Evolutionary conservation across 35 echinoderm and acorn worm species (phyloP).

Genomic region (Amphiura filiformis): DNA sequence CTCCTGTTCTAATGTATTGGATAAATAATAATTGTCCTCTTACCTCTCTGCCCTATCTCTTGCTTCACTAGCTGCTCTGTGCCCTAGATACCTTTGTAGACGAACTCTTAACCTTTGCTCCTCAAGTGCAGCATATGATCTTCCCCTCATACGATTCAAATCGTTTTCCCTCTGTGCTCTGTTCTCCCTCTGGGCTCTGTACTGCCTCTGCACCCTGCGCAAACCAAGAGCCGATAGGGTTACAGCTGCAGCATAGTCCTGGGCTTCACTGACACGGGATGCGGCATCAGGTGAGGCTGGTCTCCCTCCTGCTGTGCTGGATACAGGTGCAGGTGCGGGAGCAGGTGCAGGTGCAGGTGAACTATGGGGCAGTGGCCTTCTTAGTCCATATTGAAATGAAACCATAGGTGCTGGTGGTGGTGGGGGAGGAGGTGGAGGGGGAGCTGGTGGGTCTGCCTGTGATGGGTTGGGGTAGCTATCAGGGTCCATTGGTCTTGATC

Average conservation of each 20-base stretch:
- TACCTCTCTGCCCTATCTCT: too few relatives aligned
- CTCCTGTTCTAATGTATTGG: too few relatives aligned
- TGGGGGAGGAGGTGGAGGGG: not conserved
- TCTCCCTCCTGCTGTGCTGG: not conserved
- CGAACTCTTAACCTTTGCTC: not conserved
- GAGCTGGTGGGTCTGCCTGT: not conserved
- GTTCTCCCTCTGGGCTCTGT: not conserved
- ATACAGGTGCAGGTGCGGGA: not conserved
- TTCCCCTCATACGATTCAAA: not conserved
- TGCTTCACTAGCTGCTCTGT: not conserved
- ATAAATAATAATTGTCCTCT: too few relatives aligned
- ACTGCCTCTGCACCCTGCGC: not conserved
- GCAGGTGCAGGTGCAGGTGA: not conserved
- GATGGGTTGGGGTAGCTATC: constrained; percentile 37
- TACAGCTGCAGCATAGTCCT: constrained; percentile 57
- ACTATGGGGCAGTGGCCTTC: not conserved
- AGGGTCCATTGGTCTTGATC: constrained; percentile 2
- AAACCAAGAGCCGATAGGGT: constrained; percentile 39
- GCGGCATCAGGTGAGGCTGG: constrained; percentile 42
- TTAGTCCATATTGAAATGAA: not conserved
- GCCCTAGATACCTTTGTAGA: not conserved
- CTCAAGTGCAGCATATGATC: not conserved
- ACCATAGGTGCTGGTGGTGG: constrained; percentile 16
- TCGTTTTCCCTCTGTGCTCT: not conserved
- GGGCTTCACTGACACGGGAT: constrained; percentile 31